These are phyloP conservation scores for Macrophya alboannulata DNA, from an alignment of 2,888 invertebrate genomes.

Conservation along the genomic window DNA sequence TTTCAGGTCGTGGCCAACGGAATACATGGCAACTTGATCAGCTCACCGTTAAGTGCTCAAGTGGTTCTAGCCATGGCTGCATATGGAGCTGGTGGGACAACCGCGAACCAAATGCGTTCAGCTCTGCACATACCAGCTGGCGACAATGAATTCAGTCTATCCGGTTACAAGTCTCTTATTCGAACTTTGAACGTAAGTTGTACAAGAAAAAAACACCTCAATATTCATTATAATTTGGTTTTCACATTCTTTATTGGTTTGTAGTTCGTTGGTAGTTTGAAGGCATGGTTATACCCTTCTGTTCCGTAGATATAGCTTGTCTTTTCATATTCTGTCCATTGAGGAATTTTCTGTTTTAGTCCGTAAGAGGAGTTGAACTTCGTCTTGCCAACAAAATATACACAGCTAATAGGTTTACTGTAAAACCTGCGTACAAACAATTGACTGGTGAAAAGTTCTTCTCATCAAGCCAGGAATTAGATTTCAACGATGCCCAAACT, in stretches of 20 bases:
- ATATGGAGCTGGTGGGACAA: conserved; percentile 71
- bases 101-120: conserved; percentile 67
- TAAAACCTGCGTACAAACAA: conserved; percentile 82
- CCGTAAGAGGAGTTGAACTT: conserved; percentile 82
- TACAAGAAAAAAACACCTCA: neutral
- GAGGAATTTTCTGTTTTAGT: conserved; percentile 63
- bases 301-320: neutral
- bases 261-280: no score
- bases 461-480: conserved; percentile 84
- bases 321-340: neutral
- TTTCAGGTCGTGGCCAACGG: conserved; percentile 65
- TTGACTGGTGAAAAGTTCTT: conserved; percentile 85
- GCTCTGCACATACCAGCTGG: conserved; percentile 67
- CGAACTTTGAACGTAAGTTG: conserved; percentile 68
- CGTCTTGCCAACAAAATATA: conserved; percentile 89
- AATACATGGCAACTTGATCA: conserved; percentile 68
- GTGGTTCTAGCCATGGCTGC: conserved; percentile 74
- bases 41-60: conserved; percentile 76
- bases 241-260: neutral
- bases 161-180: conserved; percentile 68
- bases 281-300: neutral
- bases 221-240: neutral
- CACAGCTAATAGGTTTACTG: conserved; percentile 81
- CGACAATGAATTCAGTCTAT: conserved; percentile 61
- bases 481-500: conserved; percentile 82